Conservation (phyloP, 1,140 invertebrate species). For the Euschistus heros region DNA sequence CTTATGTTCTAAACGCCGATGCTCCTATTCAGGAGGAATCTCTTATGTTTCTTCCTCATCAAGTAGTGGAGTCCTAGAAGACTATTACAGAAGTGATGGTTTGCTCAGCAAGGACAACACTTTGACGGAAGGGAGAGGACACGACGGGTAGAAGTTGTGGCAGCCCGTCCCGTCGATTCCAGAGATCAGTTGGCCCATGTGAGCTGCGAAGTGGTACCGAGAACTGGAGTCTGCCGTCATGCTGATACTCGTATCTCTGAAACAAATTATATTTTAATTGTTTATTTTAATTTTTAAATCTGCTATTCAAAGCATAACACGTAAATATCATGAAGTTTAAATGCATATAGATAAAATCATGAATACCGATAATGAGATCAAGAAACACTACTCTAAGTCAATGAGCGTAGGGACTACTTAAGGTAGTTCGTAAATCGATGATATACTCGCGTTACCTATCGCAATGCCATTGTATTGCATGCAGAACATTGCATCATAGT, state of each 20-base stretch:
- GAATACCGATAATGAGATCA: no score
- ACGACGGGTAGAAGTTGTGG: conserved; percentile 58
- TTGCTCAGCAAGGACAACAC: conserved; percentile 59
- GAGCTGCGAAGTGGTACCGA: conserved; percentile 67
- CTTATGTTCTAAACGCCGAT: no score
- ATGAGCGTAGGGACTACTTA: no score
- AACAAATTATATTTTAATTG: conserved; percentile 25
- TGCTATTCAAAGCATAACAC: background rate
- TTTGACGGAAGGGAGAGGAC: conserved; percentile 51
- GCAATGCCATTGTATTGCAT: no score
- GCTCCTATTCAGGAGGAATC: background rate
- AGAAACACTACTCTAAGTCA: no score
- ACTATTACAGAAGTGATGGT: conserved; percentile 23
- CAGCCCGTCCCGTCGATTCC: conserved; percentile 58
- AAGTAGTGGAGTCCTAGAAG: background rate
- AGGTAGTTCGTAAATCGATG: no score
- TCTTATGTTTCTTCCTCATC: background rate
- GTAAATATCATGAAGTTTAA: background rate
- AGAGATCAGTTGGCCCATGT: conserved; percentile 67
- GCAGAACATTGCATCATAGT: no score
- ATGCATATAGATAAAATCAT: no score
- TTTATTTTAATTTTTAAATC: background rate
- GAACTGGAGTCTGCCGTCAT: conserved; percentile 52
- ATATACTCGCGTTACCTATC: no score
- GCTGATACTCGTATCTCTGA: conserved; percentile 48